Evolutionary conservation across 2,113 vertebrate genomes (phyloP).

Genomic region (Sylvia atricapilla): DNA sequence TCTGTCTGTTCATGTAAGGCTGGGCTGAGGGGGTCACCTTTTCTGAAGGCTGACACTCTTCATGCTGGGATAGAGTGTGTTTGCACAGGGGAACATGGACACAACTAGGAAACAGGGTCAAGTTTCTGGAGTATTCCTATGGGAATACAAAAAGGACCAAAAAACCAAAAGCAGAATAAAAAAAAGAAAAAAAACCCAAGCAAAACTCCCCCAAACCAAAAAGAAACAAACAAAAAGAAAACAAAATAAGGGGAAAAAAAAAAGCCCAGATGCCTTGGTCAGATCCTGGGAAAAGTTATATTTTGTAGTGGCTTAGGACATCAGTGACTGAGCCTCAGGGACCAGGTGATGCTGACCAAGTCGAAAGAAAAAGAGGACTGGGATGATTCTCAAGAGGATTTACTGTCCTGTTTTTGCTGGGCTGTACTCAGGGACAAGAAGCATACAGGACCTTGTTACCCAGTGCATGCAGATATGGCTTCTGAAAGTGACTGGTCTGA

Average conservation of each 20-base stretch:
- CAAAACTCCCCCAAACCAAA: neutral
- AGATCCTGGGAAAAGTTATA: neutral
- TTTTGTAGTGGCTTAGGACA: neutral
- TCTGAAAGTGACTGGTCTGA: neutral
- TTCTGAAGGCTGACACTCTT: neutral
- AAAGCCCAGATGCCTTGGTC: neutral
- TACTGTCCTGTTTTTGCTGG: neutral
- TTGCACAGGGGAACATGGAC: neutral
- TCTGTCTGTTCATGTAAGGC: accelerated
- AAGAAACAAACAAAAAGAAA: neutral
- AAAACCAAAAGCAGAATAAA: too few species aligned
- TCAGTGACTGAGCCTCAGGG: neutral
- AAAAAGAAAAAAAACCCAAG: neutral
- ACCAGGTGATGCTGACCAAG: neutral
- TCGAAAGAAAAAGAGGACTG: neutral
- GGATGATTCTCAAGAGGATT: neutral
- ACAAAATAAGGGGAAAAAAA: accelerated
- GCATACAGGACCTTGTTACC: neutral
- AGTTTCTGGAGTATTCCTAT: neutral
- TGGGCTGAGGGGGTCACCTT: neutral
- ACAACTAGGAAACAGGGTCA: neutral
- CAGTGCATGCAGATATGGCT: neutral
- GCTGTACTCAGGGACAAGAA: neutral
- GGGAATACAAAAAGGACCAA: neutral
- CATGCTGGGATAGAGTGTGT: accelerated